Base-by-base conservation (phyloP, 2,113 vertebrate species). In the Silurus meridionalis region DNA sequence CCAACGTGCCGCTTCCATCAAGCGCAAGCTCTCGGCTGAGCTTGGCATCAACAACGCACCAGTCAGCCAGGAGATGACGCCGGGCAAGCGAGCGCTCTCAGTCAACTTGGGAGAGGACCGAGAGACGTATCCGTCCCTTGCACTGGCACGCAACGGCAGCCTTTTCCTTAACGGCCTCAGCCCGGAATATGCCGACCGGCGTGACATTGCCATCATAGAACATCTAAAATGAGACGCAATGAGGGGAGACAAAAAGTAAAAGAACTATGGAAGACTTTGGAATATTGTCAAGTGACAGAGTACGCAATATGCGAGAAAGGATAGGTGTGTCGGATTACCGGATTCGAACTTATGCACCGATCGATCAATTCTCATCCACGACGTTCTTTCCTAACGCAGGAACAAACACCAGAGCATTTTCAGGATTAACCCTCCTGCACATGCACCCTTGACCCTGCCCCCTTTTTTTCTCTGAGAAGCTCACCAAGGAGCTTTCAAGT, bases 141-240 rank as follows among this genome's bases (percentile, higher is more conserved):
- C 96, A 84, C 96, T 95, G 28, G 92, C 95, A 85, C 96, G 97
- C 91, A 96, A 97, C 0, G 97, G 97, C 87, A 98, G 97, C 91
- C 96, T 99, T 90, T 99, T 97, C 92, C 95, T 99, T 90, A 99
- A 99, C 8, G 98, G 98, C n/a, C 95, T 99, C 90, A 97, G 97
- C 9, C 97, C 98, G 0, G 96, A 97, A 91, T 96, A 96, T 87
- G 96, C 96, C 6, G 94, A 94, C 74, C 88, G 96, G 5, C 94
- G 95, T 86, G 97, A 99, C 88, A 95, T 97, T 6, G 95, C 97
- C 0, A 94, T 98, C 61, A 97, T 97, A 15, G 97, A 99, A 93
- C 97, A 95, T 88, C 93, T 97, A 79, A 97, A 99, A 92, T 99
- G 95, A 89, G 23, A 57, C 90, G 7, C 1, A 8, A 28, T 14